Conservation (phyloP, 2,797 vertebrate species). For the Argentina silus region DNA sequence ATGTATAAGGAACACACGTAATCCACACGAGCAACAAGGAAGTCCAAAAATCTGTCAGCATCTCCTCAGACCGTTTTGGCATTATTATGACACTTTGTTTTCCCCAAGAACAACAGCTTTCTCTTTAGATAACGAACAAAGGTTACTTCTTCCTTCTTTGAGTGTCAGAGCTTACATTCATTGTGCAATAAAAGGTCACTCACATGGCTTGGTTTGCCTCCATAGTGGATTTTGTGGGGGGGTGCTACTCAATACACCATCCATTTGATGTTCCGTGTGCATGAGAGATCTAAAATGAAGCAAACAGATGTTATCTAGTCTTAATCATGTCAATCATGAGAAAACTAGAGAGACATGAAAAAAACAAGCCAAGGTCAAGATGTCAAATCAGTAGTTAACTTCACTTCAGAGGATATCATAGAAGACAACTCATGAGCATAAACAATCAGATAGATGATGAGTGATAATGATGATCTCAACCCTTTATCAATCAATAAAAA, state of each 20-base stretch:
- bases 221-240: slow-evolving; percentile 76
- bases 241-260: slow-evolving; percentile 73
- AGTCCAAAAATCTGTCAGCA: slow-evolving; percentile 89
- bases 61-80: slow-evolving; percentile 88
- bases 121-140: slow-evolving; percentile 77
- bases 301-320: slow-evolving; percentile 62
- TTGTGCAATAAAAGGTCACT: slow-evolving; percentile 84
- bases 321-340: slow-evolving; percentile 18
- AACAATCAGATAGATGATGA: not conserved
- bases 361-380: not conserved
- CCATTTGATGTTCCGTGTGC: slow-evolving; percentile 79
- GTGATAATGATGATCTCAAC: not conserved
- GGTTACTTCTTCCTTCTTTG: slow-evolving; percentile 87
- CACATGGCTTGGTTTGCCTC: slow-evolving; percentile 82
- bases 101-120: slow-evolving; percentile 73
- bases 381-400: not conserved
- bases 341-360: not conserved
- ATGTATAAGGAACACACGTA: slow-evolving; percentile 86
- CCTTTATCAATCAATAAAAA: not conserved
- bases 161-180: slow-evolving; percentile 84
- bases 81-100: slow-evolving; percentile 56
- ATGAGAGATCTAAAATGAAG: slow-evolving; percentile 77
- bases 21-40: slow-evolving; percentile 96
- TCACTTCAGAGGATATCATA: not conserved
- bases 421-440: not conserved